phyloP scores from a whole-genome alignment of 2,113 vertebrate species.

The Sander lucioperca region DNA sequence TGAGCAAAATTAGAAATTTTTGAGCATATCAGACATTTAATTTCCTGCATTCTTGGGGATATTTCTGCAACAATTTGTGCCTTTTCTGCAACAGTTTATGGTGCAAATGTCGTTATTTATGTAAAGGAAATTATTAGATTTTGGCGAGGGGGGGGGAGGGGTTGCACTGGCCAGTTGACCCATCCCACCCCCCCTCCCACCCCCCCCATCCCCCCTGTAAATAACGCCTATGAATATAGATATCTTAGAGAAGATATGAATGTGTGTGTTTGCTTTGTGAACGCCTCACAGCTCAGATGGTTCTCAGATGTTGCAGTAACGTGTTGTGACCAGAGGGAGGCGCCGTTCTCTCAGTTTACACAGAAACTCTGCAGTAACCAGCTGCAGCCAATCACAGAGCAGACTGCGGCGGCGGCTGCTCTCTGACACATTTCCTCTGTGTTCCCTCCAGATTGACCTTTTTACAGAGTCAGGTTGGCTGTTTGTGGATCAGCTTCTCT shows the following conservation, averaged over 20 bases:
- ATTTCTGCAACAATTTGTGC: too few relatives aligned
- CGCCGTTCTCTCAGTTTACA: neutral
- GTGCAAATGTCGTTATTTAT: too few relatives aligned
- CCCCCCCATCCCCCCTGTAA: too few relatives aligned
- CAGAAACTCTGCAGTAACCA: neutral
- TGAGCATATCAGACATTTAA: too few relatives aligned
- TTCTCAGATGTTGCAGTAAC: conserved; percentile 35
- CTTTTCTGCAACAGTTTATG: too few relatives aligned
- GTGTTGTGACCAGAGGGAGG: conserved; percentile 23
- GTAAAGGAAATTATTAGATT: too few relatives aligned
- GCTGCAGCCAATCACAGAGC: conserved; percentile 57
- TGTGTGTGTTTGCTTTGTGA: neutral
- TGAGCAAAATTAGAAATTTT: too few relatives aligned
- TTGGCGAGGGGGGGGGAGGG: too few relatives aligned
- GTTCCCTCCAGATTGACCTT: neutral
- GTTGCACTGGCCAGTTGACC: too few relatives aligned
- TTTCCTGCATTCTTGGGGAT: too few relatives aligned
- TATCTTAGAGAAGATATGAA: neutral
- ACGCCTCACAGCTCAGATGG: neutral
- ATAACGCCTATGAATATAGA: too few relatives aligned
- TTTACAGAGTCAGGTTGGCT: neutral
- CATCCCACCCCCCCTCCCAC: too few relatives aligned
- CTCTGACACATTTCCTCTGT: neutral
- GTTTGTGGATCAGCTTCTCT: neutral
- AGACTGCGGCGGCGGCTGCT: neutral